phyloP scores from a whole-genome alignment of 2,888 invertebrate species.

The Spialia ferax region DNA sequence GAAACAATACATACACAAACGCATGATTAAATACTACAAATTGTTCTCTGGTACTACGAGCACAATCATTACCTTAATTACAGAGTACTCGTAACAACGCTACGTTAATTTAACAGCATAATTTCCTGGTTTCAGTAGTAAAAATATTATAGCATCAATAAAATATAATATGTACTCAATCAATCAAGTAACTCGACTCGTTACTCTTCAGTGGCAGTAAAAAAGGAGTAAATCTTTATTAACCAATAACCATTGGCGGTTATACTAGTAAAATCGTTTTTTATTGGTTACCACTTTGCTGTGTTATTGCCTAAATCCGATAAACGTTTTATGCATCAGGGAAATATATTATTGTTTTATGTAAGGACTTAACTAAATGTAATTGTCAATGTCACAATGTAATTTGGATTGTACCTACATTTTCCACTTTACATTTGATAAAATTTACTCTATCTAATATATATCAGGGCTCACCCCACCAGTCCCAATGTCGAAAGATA shows the following conservation, averaged over 20 bases:
- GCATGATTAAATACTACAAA: too few species aligned
- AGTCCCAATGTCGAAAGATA: too few species aligned
- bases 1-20: too few species aligned
- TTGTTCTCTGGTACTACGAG: not conserved
- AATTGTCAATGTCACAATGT: not conserved
- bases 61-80: not conserved
- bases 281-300: not conserved
- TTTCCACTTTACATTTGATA: too few species aligned
- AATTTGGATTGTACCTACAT: not conserved
- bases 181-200: slow-evolving; percentile 25
- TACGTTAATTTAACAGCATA: slow-evolving; percentile 10
- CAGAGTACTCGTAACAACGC: not conserved
- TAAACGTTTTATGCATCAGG: not conserved
- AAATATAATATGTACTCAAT: slow-evolving; percentile 13
- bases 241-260: slow-evolving; percentile 1
- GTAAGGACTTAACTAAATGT: not conserved
- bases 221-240: slow-evolving; percentile 19
- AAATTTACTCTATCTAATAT: too few species aligned
- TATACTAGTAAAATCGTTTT: not conserved
- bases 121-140: slow-evolving; percentile 11
- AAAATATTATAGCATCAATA: slow-evolving; percentile 21
- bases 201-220: slow-evolving; percentile 14
- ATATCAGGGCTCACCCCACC: too few species aligned
- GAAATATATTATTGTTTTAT: not conserved
- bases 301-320: not conserved